Percentiles rank a stretch among this genome's conserved stretches.
Evolutionary conservation across 2,797 vertebrate genomes (phyloP).

Genomic region (Halcyon chelicuti): DNA sequence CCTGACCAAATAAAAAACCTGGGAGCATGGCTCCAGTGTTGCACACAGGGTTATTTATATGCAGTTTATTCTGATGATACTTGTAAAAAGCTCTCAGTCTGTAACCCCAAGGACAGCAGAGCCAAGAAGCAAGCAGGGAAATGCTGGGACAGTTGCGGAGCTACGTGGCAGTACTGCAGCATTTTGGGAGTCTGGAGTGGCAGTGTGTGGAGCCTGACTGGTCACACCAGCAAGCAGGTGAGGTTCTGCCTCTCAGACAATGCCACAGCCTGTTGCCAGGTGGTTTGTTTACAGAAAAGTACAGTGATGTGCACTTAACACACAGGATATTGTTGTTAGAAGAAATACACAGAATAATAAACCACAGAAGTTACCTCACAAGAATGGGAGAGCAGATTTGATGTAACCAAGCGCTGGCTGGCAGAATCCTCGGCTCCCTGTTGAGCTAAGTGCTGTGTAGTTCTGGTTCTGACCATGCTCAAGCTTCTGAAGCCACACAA

Average conservation of each 20-base stretch:
- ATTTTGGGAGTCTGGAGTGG: not conserved
- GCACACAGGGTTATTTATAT: too few relatives aligned
- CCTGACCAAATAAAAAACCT: too few relatives aligned
- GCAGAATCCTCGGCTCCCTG: not conserved
- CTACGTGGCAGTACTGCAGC: rapidly evolving
- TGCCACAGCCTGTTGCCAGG: not conserved
- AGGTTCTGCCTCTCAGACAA: too few relatives aligned
- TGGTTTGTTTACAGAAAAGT: not conserved
- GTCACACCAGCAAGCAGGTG: rapidly evolving
- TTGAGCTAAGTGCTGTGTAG: not conserved
- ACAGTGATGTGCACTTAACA: not conserved
- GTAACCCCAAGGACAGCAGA: too few relatives aligned
- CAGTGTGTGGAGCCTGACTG: rapidly evolving
- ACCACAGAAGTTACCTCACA: not conserved
- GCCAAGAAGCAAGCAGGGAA: too few relatives aligned
- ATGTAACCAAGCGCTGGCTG: not conserved
- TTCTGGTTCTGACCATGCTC: not conserved
- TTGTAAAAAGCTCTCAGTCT: too few relatives aligned
- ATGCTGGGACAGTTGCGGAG: too few relatives aligned
- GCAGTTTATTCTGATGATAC: too few relatives aligned
- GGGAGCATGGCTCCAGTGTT: too few relatives aligned
- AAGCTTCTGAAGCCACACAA: not conserved
- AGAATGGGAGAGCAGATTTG: not conserved
- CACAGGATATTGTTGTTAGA: not conserved
- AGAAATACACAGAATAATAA: not conserved